A percentile compares a stretch with the other conserved stretches of the same genome.
Conservation (phyloP, 2,888 invertebrate genomes). For the Nemurella pictetii region DNA sequence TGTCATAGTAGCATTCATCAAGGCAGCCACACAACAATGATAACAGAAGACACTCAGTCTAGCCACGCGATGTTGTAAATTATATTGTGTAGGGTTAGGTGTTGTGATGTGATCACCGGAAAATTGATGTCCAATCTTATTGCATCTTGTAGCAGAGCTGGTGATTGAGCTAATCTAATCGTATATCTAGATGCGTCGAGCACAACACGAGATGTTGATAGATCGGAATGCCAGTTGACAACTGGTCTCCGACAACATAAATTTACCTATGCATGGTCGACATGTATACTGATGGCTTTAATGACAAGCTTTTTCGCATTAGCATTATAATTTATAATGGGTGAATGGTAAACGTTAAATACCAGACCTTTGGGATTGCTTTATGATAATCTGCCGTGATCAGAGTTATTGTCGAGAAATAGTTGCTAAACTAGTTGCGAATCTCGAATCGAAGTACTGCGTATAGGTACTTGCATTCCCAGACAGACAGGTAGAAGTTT, state of each 20-base stretch:
- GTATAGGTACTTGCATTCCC: conserved; percentile 1
- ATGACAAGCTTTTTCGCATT: background rate
- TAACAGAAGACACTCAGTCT: background rate
- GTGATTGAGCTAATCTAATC: background rate
- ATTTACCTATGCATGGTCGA: background rate
- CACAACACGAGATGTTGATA: background rate
- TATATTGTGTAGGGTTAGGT: background rate
- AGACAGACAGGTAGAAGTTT: conserved; percentile 9
- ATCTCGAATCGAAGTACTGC: background rate
- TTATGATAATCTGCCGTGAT: background rate
- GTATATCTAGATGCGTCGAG: background rate
- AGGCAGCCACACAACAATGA: background rate
- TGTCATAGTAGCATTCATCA: background rate
- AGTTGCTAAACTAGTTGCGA: background rate
- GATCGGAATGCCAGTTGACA: background rate
- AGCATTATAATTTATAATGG: background rate
- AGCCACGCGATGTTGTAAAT: background rate
- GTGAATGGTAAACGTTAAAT: no score
- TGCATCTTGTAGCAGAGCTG: background rate
- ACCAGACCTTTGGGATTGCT: no score
- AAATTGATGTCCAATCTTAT: background rate
- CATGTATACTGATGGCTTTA: background rate
- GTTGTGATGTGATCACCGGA: background rate
- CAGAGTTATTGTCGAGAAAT: background rate
- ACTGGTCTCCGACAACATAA: background rate